phyloP scores from a whole-genome alignment of 2,888 invertebrate genomes.

The Euzophera pinguis region DNA sequence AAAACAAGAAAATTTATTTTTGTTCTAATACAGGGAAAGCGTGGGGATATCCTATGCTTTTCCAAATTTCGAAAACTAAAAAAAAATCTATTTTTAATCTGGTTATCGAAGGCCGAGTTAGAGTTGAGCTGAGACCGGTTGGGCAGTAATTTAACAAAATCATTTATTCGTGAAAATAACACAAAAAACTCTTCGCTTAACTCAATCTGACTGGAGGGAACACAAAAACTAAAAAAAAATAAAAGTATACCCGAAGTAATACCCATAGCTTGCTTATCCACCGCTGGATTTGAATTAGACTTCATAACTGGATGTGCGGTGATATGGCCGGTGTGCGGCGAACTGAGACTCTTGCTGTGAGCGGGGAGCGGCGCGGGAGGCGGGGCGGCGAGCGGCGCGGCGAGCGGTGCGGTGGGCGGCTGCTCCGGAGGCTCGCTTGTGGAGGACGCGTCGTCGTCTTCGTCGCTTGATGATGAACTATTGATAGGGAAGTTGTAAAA shows the following conservation, averaged over 20 bases:
- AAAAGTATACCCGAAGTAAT: constrained; percentile 56
- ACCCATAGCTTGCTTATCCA: constrained; percentile 75
- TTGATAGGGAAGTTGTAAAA: no score
- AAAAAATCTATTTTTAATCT: no score
- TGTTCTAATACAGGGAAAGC: no score
- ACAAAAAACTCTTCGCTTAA: no score
- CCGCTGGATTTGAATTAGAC: constrained; percentile 72
- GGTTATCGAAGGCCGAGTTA: no score
- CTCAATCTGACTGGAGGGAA: no score
- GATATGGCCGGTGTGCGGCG: constrained; percentile 66
- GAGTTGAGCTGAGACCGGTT: no score
- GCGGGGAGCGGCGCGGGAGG: constrained; percentile 42
- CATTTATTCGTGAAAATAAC: no score
- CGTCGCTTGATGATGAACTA: constrained; percentile 87
- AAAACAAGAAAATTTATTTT: no score
- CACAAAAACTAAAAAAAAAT: constrained; percentile 4
- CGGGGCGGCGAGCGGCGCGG: constrained; percentile 34
- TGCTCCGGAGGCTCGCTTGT: constrained; percentile 66
- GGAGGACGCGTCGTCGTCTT: constrained; percentile 79
- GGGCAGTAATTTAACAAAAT: no score
- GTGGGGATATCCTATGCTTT: no score
- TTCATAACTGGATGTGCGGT: constrained; percentile 73
- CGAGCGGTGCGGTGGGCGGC: constrained; percentile 38
- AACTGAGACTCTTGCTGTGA: constrained; percentile 68
- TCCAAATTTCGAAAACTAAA: no score